Evolutionary conservation across 2,113 vertebrate genomes (phyloP).

Genomic region (Oreamnos americanus): DNA sequence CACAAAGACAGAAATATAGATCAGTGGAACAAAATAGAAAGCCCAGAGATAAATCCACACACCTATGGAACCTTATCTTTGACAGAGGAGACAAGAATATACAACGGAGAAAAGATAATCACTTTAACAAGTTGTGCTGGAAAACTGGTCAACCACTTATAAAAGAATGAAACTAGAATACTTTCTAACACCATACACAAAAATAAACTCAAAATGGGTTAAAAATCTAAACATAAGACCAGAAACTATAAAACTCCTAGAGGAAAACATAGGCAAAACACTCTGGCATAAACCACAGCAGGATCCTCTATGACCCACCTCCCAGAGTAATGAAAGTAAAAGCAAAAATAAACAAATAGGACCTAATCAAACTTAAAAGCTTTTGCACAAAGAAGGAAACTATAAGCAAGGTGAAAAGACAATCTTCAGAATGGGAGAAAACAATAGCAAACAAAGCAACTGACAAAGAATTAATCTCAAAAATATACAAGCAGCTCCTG

Average conservation of each 20-base stretch:
- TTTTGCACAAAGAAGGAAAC: background rate
- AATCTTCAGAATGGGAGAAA: background rate
- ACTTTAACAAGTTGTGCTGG: no score
- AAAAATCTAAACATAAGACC: background rate
- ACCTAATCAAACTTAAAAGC: background rate
- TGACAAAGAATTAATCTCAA: background rate
- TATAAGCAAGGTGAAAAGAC: background rate
- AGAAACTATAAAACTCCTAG: background rate
- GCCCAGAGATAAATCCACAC: no score
- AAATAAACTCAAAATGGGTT: background rate
- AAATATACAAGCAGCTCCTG: background rate
- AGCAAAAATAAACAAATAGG: background rate
- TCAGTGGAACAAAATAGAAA: no score
- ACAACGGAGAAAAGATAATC: no score
- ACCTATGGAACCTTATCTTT: no score
- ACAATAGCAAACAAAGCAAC: background rate
- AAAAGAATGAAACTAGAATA: no score
- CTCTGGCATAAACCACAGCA: background rate
- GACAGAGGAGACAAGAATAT: no score
- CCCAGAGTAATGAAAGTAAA: background rate
- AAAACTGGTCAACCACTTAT: no score
- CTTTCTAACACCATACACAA: no score
- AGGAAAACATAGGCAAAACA: background rate
- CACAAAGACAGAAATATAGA: no score
- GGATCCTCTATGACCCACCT: background rate